These are phyloP conservation scores for Tenrec ecaudatus DNA, from an alignment of 2,113 vertebrate genomes.

Conservation along the genomic window DNA sequence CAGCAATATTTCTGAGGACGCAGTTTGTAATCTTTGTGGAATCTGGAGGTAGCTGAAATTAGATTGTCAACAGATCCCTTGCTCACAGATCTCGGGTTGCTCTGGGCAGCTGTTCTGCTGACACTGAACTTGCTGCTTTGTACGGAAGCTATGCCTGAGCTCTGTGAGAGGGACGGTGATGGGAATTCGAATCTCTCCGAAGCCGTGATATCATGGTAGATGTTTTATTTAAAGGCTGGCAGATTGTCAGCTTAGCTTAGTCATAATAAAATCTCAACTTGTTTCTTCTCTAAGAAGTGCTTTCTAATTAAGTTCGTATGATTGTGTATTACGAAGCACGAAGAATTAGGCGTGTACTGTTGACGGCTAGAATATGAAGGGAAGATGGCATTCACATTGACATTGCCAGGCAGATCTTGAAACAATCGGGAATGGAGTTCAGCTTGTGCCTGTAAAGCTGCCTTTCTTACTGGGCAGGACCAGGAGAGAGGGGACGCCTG, in stretches of 20 bases:
- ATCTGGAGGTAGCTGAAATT: conserved; percentile 78
- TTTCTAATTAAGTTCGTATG: conserved; percentile 46
- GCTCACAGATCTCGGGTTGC: conserved; percentile 49
- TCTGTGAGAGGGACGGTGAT: conserved; percentile 28
- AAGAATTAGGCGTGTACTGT: not conserved
- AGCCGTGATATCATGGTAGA: conserved; percentile 28
- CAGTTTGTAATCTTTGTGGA: conserved; percentile 67
- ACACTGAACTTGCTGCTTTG: conserved; percentile 61
- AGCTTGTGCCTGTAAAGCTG: not conserved
- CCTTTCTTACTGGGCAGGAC: not conserved
- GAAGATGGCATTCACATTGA: not conserved
- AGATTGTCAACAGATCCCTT: conserved; percentile 65
- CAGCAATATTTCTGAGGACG: conserved; percentile 38
- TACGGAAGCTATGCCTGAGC: not conserved
- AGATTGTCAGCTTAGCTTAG: conserved; percentile 55
- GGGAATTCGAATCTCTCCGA: not conserved
- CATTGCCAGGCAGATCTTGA: not conserved
- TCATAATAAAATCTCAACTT: conserved; percentile 51
- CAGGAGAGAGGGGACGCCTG: not conserved
- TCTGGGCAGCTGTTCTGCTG: conserved; percentile 75
- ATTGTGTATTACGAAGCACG: not conserved
- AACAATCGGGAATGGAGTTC: not conserved
- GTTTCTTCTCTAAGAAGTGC: conserved; percentile 25
- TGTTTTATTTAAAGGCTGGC: conserved; percentile 66
- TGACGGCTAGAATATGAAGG: not conserved